Conservation (phyloP, 2,113 vertebrate species). For the Isurus oxyrinchus region DNA sequence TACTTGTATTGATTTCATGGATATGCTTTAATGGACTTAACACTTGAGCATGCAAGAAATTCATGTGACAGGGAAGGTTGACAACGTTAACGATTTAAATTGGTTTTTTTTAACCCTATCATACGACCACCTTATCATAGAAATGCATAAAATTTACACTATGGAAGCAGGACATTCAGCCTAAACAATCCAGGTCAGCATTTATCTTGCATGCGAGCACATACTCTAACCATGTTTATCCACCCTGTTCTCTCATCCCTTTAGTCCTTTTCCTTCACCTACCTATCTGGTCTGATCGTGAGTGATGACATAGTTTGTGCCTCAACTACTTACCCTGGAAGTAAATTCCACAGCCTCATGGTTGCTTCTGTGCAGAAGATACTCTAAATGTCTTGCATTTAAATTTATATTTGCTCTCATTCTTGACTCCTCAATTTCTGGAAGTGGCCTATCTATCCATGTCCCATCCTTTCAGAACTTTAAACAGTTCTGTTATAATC, state of each 20-base stretch:
- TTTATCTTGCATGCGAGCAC: not conserved
- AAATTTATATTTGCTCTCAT: too few species aligned
- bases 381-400: too few species aligned
- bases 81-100: not conserved
- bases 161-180: too few species aligned
- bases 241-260: not conserved
- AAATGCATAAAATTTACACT: too few species aligned
- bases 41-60: not conserved
- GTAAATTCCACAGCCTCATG: not conserved
- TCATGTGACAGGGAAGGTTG: not conserved
- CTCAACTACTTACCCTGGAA: not conserved
- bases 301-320: not conserved
- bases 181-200: not conserved
- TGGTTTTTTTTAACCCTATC: too few species aligned
- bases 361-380: not conserved
- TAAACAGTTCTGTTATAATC: too few species aligned
- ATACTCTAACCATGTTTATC: not conserved
- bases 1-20: not conserved
- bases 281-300: too few species aligned
- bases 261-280: not conserved
- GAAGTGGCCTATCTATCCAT: not conserved
- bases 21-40: not conserved
- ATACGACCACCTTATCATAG: too few species aligned
- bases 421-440: too few species aligned
- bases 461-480: too few species aligned